Percentiles rank a stretch among this genome's conserved stretches.
Conservation (phyloP, 2,888 invertebrate species). For the Perizoma affinitatum region DNA sequence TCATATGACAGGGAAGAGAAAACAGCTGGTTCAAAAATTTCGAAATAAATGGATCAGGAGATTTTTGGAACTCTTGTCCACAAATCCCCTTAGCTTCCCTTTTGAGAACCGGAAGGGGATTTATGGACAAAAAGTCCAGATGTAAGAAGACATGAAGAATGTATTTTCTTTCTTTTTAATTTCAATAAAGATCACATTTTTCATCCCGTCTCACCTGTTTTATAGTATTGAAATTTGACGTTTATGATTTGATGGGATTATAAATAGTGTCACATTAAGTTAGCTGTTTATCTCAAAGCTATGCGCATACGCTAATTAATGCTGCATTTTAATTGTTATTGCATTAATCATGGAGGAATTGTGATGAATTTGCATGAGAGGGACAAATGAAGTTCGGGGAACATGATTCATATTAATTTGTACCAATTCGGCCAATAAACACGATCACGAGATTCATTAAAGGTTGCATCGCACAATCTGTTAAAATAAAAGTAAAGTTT, state of each 20-base stretch:
- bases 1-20: constrained; percentile 8
- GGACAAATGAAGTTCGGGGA: constrained; percentile 21
- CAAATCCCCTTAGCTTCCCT: too few species aligned
- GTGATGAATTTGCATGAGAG: constrained; percentile 27
- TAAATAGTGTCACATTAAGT: neutral
- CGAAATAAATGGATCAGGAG: too few species aligned
- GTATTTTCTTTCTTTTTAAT: too few species aligned
- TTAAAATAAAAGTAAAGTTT: too few species aligned
- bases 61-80: too few species aligned
- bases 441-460: neutral
- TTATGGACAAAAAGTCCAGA: too few species aligned
- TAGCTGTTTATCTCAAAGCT: constrained; percentile 6
- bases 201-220: too few species aligned
- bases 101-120: too few species aligned
- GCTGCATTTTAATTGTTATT: constrained; percentile 33
- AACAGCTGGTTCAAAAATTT: neutral
- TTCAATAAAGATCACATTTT: neutral
- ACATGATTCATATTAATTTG: constrained; percentile 32
- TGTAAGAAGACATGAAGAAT: too few species aligned
- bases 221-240: too few species aligned
- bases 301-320: constrained; percentile 14
- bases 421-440: constrained; percentile 19
- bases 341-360: constrained; percentile 20
- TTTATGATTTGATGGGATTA: too few species aligned
- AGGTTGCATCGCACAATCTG: too few species aligned